Percentiles rank a stretch among this genome's conserved stretches.
Conservation (phyloP, 2,113 vertebrate species). For the Symphodus melops region DNA sequence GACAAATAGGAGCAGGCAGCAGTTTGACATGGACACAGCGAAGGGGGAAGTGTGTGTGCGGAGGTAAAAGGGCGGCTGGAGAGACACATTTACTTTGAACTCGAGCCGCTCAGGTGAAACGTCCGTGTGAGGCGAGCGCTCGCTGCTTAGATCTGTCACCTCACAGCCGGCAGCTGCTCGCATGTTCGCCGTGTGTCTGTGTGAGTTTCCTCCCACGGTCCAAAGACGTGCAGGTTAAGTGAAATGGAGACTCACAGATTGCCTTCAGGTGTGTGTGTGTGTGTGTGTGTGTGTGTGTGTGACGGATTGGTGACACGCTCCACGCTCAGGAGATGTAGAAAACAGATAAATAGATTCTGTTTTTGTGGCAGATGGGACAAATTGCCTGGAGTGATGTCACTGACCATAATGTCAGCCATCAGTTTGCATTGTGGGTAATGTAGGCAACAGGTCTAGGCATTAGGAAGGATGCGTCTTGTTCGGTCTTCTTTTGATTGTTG, state of each 20-base stretch:
- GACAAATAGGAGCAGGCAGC: constrained; percentile 7
- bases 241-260: constrained; percentile 54
- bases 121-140: constrained; percentile 25
- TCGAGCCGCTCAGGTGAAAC: constrained; percentile 39
- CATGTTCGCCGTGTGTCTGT: constrained; percentile 33
- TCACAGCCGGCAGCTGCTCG: constrained; percentile 25
- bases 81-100: constrained; percentile 45
- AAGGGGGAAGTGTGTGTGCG: constrained; percentile 24
- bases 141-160: constrained; percentile 43
- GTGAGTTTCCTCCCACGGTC: constrained; percentile 36
- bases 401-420: background rate
- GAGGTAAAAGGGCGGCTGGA: constrained; percentile 15
- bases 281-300: constrained; percentile 31
- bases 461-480: background rate
- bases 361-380: background rate
- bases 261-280: constrained; percentile 26
- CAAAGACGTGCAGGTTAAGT: constrained; percentile 39
- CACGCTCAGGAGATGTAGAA: background rate
- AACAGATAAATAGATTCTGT: background rate
- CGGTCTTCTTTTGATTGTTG: no score
- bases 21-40: constrained; percentile 10
- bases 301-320: constrained; percentile 33
- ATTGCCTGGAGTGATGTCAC: background rate
- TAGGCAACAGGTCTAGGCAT: background rate
- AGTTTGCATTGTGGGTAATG: background rate